Conservation (phyloP, 2,113 vertebrate species). For the Cairina moschata region DNA sequence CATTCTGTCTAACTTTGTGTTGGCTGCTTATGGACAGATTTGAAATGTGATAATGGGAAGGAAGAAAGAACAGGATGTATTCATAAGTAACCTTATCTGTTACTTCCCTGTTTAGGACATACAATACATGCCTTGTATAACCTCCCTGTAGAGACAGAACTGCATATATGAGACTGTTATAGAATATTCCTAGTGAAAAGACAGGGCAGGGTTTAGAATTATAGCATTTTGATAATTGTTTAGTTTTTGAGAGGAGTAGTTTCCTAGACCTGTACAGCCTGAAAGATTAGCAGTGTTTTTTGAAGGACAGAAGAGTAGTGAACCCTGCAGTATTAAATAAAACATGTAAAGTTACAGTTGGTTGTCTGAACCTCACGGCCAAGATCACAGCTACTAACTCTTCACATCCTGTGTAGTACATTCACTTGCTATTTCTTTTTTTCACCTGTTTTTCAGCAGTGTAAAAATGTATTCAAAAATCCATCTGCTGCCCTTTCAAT, state of each 20-base stretch:
- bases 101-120: not conserved
- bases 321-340: not conserved
- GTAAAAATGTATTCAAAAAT: slow-evolving; percentile 8
- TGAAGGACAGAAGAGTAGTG: not conserved
- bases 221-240: not conserved
- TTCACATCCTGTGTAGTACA: not conserved
- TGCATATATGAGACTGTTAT: not conserved
- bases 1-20: slow-evolving; percentile 8
- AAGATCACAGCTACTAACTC: not conserved
- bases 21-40: not conserved
- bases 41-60: not conserved
- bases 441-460: not conserved
- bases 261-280: not conserved
- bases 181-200: not conserved
- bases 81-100: not conserved
- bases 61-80: not conserved
- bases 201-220: not conserved
- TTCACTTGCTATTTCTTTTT: not conserved
- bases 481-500: not conserved
- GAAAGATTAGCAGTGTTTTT: not conserved
- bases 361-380: not conserved
- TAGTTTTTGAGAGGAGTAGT: not conserved
- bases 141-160: not conserved
- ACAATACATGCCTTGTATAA: not conserved
- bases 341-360: not conserved